Evolutionary conservation across 2,888 invertebrate genomes (phyloP), one percentile per base, ranked within the genome.

Genomic region (Labia minor): DNA sequence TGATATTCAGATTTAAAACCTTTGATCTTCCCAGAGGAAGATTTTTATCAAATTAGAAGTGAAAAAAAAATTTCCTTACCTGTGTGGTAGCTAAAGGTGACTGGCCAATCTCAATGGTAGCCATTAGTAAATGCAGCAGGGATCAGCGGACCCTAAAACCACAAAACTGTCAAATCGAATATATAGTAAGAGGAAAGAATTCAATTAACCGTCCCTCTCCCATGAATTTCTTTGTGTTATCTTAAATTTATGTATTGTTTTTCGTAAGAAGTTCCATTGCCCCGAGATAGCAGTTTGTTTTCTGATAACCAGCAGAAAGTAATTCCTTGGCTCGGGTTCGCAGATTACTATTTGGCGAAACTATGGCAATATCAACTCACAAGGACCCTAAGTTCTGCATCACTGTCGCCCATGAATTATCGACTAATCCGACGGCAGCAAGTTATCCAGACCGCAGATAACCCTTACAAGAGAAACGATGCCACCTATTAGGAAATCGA

Each of bases 71-170:
- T 74, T 74, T 73, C 72, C 74, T 72, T 71, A 72, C 72, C 73
- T 73, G 72, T 70, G 71, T 69, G 66, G 63, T 67, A 65, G 64
- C 62, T 76, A 73, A 76, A 76, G 75, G 74, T 74, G 76, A 73
- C 75, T 76, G 76, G 76, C 74, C 75, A 77, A 76, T 77, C 78
- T 90, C 89, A 91, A 88, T 95, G 94, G 86, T 94, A 95, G 84
- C 95, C 95, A 86, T 95, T 95, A 86, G 95, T 95, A 85, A 95
- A 95, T 83, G 94, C 94, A 84, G 95, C 93, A 83, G 95, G 95
- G 87, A 95, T 95, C 85, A 95, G 85, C 79, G 94, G 92, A 79
- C 93, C 94, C 94, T 95, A 88, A 72, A 88, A 88, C 78, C 65
- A 69, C 65, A 79, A 78, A 72, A 75, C 75, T 77, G 6, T 11